Percentiles rank a stretch among this genome's conserved stretches.
Conservation (phyloP, 2,888 invertebrate species). For the Leptinotarsa rubiginosa region DNA sequence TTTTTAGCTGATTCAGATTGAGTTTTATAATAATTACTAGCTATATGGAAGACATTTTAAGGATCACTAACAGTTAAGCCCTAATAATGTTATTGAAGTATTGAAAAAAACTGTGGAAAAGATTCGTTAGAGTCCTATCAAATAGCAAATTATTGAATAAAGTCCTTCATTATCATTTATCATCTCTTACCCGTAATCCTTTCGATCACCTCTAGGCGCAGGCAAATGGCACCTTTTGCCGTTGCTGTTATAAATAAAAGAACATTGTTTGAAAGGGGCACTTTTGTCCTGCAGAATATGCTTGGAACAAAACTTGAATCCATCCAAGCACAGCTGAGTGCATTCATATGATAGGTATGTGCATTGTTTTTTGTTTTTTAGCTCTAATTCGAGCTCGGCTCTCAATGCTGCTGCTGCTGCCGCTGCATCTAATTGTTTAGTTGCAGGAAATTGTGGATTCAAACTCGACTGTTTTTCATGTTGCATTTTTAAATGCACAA, state of each 20-base stretch:
- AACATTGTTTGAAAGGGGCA: slow-evolving; percentile 88
- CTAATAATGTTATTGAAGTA: no score
- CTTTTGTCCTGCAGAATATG: slow-evolving; percentile 87
- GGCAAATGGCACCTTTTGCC: slow-evolving; percentile 83
- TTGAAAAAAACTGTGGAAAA: no score
- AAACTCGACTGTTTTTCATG: neutral
- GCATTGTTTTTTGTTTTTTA: slow-evolving; percentile 73
- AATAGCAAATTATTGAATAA: no score
- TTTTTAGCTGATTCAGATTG: no score
- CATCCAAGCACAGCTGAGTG: slow-evolving; percentile 75
- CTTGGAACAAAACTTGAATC: slow-evolving; percentile 81
- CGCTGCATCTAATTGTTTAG: slow-evolving; percentile 31
- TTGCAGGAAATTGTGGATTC: neutral
- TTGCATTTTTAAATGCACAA: neutral
- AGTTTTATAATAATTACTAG: no score
- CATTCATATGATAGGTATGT: slow-evolving; percentile 77
- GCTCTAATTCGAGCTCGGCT: slow-evolving; percentile 73
- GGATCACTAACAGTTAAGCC: no score
- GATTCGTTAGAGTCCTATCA: no score
- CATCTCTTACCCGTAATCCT: slow-evolving; percentile 71
- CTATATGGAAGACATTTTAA: no score
- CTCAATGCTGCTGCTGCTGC: slow-evolving; percentile 60
- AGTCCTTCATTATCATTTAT: neutral
- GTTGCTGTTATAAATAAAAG: slow-evolving; percentile 75
- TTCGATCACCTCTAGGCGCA: slow-evolving; percentile 79